These are phyloP conservation scores for Romanogobio albipinnatus DNA, from an alignment of 2,113 vertebrate genomes.

Conservation along the genomic window DNA sequence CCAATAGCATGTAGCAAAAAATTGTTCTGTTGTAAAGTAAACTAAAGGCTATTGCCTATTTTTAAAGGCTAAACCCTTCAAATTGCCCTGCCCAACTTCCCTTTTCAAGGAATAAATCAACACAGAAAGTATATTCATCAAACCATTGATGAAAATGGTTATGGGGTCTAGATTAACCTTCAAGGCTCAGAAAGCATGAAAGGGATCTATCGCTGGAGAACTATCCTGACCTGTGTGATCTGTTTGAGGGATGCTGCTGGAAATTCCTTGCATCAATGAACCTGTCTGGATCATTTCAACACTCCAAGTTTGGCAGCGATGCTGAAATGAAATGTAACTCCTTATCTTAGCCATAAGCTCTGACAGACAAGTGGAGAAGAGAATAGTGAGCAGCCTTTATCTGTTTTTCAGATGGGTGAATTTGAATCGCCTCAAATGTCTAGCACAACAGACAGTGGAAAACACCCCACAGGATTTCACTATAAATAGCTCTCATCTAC, in stretches of 20 bases:
- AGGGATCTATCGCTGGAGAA: slow-evolving; percentile 46
- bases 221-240: slow-evolving; percentile 2
- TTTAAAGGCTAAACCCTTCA: background rate
- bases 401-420: slow-evolving; percentile 31
- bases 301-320: slow-evolving; percentile 24
- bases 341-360: slow-evolving; percentile 24
- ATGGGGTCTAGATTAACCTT: slow-evolving; percentile 61
- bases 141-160: slow-evolving; percentile 24
- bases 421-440: slow-evolving; percentile 23
- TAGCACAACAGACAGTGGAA: slow-evolving; percentile 4
- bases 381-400: background rate
- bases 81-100: background rate
- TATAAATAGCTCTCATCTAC: slow-evolving; percentile 18
- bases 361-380: slow-evolving; percentile 30
- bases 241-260: slow-evolving; percentile 14
- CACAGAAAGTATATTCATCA: background rate
- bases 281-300: slow-evolving; percentile 4
- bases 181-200: slow-evolving; percentile 53
- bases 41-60: no score
- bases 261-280: slow-evolving; percentile 27
- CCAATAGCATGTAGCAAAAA: no score
- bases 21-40: no score
- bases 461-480: background rate
- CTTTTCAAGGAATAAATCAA: background rate
- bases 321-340: slow-evolving; percentile 28